Evolutionary conservation across 2,888 invertebrate genomes (phyloP).

Genomic region (Carpatolechia fugitivella): DNA sequence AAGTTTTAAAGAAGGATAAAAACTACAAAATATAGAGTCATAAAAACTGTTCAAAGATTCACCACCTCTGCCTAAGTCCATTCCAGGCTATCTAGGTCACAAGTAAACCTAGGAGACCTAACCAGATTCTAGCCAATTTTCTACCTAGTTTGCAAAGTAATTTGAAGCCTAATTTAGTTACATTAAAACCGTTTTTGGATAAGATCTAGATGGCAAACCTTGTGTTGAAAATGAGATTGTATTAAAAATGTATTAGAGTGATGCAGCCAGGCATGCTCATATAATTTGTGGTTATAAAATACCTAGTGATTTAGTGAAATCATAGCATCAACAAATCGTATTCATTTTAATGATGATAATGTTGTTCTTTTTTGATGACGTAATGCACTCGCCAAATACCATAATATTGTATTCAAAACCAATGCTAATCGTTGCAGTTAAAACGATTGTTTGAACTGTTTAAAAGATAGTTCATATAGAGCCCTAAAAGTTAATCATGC

Average conservation of each 20-base stretch:
- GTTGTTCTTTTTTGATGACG: too few species aligned
- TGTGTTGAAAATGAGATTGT: background rate
- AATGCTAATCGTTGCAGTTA: background rate
- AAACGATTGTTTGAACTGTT: background rate
- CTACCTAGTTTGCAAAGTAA: background rate
- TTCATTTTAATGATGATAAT: too few species aligned
- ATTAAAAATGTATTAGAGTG: background rate
- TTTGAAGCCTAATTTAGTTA: background rate
- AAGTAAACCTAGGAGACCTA: background rate
- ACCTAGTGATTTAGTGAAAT: too few species aligned
- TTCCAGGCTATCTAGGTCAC: background rate
- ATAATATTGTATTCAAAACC: too few species aligned
- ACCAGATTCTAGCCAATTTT: background rate
- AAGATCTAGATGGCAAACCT: background rate
- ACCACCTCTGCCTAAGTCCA: background rate
- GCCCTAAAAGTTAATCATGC: too few species aligned
- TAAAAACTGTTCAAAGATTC: too few species aligned
- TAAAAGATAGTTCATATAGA: too few species aligned
- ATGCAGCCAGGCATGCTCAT: background rate
- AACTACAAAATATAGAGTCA: too few species aligned
- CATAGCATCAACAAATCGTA: too few species aligned
- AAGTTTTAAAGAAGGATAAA: too few species aligned
- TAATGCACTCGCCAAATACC: too few species aligned
- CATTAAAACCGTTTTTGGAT: background rate
- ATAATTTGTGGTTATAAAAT: background rate